Percentiles rank a stretch among this genome's conserved stretches.
Evolutionary conservation across 2,888 invertebrate species (phyloP).

Genomic region (Romanomermis culicivorax): DNA sequence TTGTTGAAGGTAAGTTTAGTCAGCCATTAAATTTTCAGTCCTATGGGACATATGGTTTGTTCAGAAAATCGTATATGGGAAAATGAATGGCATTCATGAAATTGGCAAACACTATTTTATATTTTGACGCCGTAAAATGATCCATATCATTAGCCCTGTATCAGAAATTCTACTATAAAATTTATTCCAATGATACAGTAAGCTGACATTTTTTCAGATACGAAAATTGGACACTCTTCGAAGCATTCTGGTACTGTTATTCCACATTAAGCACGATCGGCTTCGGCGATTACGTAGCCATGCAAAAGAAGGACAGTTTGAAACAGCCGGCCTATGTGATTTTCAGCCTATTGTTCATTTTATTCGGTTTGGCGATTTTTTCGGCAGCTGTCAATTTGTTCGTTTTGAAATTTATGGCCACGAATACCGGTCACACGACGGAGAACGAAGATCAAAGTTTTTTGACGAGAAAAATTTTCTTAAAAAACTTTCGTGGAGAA

Average conservation of each 20-base stretch:
- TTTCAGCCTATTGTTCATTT: constrained; percentile 79
- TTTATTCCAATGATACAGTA: too few species aligned
- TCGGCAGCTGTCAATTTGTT: constrained; percentile 91
- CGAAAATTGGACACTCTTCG: constrained; percentile 88
- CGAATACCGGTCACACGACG: constrained; percentile 82
- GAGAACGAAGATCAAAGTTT: constrained; percentile 25
- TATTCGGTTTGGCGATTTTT: constrained; percentile 90
- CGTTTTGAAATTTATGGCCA: constrained; percentile 80
- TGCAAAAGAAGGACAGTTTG: constrained; percentile 80
- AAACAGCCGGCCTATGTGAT: constrained; percentile 70
- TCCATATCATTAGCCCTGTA: neutral
- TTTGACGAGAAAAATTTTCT: too few species aligned
- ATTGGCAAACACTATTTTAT: too few species aligned
- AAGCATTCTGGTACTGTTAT: constrained; percentile 93
- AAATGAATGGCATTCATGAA: too few species aligned
- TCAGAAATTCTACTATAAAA: too few species aligned
- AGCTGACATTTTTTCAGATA: too few species aligned
- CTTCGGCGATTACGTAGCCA: constrained; percentile 94
- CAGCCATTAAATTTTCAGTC: too few species aligned
- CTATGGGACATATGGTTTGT: too few species aligned
- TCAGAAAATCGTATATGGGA: too few species aligned
- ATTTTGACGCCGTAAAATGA: too few species aligned
- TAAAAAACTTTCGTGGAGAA: too few species aligned
- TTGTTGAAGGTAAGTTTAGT: too few species aligned
- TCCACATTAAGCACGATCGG: constrained; percentile 95